Conservation (phyloP, 2,888 invertebrate genomes). For the Leuctra nigra region DNA sequence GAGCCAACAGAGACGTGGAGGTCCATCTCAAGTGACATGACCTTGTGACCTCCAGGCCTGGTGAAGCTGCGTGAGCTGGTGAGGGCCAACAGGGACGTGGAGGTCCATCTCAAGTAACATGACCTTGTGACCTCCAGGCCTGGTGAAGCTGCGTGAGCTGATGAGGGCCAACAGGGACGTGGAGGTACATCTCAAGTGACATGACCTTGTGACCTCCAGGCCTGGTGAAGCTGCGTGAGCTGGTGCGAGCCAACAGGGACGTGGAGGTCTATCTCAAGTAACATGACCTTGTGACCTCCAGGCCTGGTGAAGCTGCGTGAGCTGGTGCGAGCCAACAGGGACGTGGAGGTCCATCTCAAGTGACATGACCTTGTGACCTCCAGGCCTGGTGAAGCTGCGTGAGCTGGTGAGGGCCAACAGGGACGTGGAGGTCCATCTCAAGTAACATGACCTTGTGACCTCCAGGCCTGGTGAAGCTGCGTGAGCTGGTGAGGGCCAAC, state of each 20-base stretch:
- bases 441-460: too few relatives aligned
- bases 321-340: constrained; percentile 53
- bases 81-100: constrained; percentile 52
- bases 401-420: constrained; percentile 58
- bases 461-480: constrained; percentile 63
- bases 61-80: constrained; percentile 65
- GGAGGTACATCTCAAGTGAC: too few relatives aligned
- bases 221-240: constrained; percentile 61
- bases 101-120: too few relatives aligned
- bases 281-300: too few relatives aligned
- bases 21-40: too few relatives aligned
- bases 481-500: constrained; percentile 60
- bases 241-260: constrained; percentile 54
- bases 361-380: too few relatives aligned
- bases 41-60: too few relatives aligned
- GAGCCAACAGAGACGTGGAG: too few relatives aligned
- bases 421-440: constrained; percentile 62
- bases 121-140: too few relatives aligned
- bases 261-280: too few relatives aligned
- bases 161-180: constrained; percentile 54
- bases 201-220: too few relatives aligned
- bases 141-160: constrained; percentile 64
- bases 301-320: constrained; percentile 66
- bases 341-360: constrained; percentile 63
- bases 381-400: constrained; percentile 63